These are phyloP conservation scores for Nezara viridula DNA, from an alignment of 2,888 invertebrate genomes.

Conservation along the genomic window DNA sequence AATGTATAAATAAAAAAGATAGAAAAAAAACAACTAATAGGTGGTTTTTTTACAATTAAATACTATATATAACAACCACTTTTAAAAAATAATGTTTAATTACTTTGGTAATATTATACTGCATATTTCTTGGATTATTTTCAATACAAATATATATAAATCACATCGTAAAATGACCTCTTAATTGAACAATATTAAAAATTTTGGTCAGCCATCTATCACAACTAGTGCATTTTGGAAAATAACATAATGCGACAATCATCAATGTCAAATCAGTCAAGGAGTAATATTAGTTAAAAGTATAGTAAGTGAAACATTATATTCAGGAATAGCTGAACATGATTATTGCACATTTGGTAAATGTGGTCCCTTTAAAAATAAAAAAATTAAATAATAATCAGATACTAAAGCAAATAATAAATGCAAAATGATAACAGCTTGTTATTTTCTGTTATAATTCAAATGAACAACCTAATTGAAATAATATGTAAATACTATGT, in stretches of 20 bases:
- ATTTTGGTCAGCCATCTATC: constrained; percentile 33
- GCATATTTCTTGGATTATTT: neutral
- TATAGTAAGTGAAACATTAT: neutral
- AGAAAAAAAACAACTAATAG: constrained; percentile 5
- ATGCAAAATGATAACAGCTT: neutral
- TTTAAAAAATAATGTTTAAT: constrained; percentile 15
- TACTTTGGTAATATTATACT: constrained; percentile 20
- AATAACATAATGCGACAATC: neutral
- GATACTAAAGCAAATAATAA: neutral
- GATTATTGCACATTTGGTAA: constrained; percentile 22
- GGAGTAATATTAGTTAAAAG: neutral
- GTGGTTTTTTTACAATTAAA: constrained; percentile 41
- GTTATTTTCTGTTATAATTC: neutral
- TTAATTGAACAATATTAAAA: neutral
- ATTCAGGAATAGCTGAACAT: neutral
- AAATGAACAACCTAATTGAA: neutral
- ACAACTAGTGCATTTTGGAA: constrained; percentile 15
- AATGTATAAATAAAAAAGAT: neutral
- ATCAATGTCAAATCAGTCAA: neutral
- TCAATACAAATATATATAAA: constrained; percentile 32
- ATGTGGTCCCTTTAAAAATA: constrained; percentile 44
- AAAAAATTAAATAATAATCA: neutral
- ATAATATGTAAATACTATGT: neutral
- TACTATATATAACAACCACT: constrained; percentile 16
- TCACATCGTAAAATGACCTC: neutral